phyloP scores from a whole-genome alignment of 2,888 invertebrate species.

The Campoplex nolae region DNA sequence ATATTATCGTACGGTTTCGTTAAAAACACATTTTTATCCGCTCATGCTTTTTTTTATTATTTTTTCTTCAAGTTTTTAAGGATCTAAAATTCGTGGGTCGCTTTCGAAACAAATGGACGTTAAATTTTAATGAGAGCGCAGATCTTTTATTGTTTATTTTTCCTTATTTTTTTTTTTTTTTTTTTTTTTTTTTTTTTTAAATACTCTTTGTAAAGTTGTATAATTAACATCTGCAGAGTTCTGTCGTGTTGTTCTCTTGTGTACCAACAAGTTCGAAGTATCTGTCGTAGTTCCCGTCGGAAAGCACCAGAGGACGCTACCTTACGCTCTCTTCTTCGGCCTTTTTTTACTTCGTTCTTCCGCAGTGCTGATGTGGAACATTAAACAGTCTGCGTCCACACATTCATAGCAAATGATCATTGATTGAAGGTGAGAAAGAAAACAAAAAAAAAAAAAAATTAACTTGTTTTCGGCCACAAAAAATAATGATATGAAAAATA shows the following conservation, averaged over 20 bases:
- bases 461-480: background rate
- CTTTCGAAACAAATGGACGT: background rate
- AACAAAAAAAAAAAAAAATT: no score
- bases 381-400: background rate
- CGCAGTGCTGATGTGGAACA: background rate
- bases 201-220: background rate
- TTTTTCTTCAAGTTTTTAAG: background rate
- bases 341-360: constrained; percentile 61
- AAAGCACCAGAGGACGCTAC: constrained; percentile 71
- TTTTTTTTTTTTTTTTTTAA: background rate
- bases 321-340: constrained; percentile 58
- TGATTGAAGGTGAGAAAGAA: background rate
- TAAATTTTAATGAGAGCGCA: background rate
- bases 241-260: constrained; percentile 31
- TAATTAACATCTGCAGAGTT: constrained; percentile 43
- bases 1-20: constrained; percentile 11
- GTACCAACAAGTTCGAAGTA: constrained; percentile 38
- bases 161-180: background rate
- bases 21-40: constrained; percentile 18
- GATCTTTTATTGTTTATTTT: background rate
- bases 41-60: background rate
- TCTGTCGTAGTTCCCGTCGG: constrained; percentile 67
- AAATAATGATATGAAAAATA: background rate
- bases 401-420: background rate
- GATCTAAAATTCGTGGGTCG: background rate